Evolutionary conservation across 1,140 invertebrate genomes (phyloP).

Genomic region (Drosophila sproati): DNA sequence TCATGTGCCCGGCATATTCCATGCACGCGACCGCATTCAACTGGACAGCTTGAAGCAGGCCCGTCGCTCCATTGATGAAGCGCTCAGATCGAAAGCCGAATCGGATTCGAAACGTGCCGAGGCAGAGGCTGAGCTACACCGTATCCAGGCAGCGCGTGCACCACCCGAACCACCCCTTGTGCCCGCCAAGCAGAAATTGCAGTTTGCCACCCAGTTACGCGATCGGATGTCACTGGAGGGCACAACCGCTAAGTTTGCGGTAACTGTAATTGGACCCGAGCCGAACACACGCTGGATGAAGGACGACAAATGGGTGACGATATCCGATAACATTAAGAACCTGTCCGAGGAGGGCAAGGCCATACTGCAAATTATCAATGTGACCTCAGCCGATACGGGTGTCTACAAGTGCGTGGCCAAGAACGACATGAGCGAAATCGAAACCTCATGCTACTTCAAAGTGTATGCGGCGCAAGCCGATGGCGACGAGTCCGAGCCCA

Average conservation of each 20-base stretch:
- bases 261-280: slow-evolving; percentile 92
- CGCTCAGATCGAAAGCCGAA: slow-evolving; percentile 71
- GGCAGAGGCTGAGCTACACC: slow-evolving; percentile 65
- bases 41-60: slow-evolving; percentile 74
- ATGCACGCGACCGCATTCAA: slow-evolving; percentile 70
- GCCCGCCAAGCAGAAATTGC: slow-evolving; percentile 76
- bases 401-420: slow-evolving; percentile 82
- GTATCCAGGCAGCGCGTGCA: slow-evolving; percentile 55
- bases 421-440: slow-evolving; percentile 81
- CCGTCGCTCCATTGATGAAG: slow-evolving; percentile 70
- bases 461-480: slow-evolving; percentile 80
- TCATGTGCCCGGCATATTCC: slow-evolving; percentile 79
- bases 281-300: slow-evolving; percentile 94
- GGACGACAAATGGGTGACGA: slow-evolving; percentile 87
- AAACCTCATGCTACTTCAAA: slow-evolving; percentile 84
- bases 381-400: slow-evolving; percentile 70
- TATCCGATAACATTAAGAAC: slow-evolving; percentile 72
- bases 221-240: slow-evolving; percentile 91
- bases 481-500: slow-evolving; percentile 82
- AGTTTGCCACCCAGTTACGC: slow-evolving; percentile 92
- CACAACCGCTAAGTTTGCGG: slow-evolving; percentile 92
- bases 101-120: slow-evolving; percentile 76
- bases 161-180: slow-evolving; percentile 76
- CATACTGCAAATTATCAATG: slow-evolving; percentile 68
- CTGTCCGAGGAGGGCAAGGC: slow-evolving; percentile 79